Conservation (phyloP, 1,140 invertebrate genomes). For the Aphis craccivora region DNA sequence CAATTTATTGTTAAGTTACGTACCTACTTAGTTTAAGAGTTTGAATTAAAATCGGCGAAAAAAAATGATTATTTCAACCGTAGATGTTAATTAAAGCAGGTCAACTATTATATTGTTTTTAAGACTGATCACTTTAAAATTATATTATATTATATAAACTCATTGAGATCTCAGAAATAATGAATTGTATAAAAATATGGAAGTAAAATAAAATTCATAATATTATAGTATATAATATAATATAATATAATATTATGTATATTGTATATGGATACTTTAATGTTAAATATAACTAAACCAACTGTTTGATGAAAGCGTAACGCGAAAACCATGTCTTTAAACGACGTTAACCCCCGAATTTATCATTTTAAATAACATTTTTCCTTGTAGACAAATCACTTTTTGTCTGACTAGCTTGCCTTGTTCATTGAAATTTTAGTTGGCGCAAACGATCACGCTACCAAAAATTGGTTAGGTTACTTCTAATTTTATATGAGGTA, state of each 20-base stretch:
- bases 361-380: neutral
- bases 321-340: neutral
- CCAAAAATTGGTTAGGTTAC: neutral
- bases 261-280: neutral
- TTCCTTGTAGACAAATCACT: neutral
- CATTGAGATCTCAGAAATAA: slow-evolving; percentile 35
- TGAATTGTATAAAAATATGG: slow-evolving; percentile 29
- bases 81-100: neutral
- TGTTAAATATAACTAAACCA: slow-evolving; percentile 1
- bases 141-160: slow-evolving; percentile 22
- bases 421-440: neutral
- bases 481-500: neutral
- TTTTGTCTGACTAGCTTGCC: neutral
- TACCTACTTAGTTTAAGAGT: slow-evolving; percentile 45
- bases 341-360: neutral
- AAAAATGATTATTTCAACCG: neutral
- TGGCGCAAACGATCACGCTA: neutral
- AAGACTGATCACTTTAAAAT: slow-evolving; percentile 50
- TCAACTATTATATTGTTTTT: slow-evolving; percentile 47
- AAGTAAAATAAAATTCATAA: neutral
- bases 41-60: neutral
- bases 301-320: neutral
- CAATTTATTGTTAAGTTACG: slow-evolving; percentile 28
- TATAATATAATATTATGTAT: neutral
- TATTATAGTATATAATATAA: slow-evolving; percentile 9